Evolutionary conservation across 1,140 invertebrate genomes (phyloP).

Genomic region (Drosophila bifasciata): DNA sequence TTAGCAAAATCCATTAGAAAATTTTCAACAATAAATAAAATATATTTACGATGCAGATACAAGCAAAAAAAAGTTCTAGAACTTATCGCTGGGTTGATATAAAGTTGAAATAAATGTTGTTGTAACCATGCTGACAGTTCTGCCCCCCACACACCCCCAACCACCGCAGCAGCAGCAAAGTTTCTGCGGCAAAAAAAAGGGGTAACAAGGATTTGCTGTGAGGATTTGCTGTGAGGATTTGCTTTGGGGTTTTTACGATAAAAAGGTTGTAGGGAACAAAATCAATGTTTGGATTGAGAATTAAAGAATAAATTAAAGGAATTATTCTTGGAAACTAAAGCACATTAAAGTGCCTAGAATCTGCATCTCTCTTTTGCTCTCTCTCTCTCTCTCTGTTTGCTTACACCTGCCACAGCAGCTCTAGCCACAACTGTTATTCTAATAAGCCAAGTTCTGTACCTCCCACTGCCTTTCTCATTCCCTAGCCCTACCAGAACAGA

Average conservation of each 20-base stretch:
- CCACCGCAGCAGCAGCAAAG: too few relatives aligned
- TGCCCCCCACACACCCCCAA: too few relatives aligned
- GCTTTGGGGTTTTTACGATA: slow-evolving; percentile 15
- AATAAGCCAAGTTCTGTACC: slow-evolving; percentile 37
- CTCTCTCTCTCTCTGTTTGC: too few relatives aligned
- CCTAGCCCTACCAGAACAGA: too few relatives aligned
- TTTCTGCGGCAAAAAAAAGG: slow-evolving; percentile 24
- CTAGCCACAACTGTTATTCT: slow-evolving; percentile 22
- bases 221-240: slow-evolving; percentile 21
- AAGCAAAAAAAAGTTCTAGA: slow-evolving; percentile 16
- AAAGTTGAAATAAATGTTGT: slow-evolving; percentile 52
- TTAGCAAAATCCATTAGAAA: slow-evolving; percentile 48
- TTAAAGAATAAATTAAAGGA: too few relatives aligned
- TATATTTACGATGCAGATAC: neutral
- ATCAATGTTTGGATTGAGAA: too few relatives aligned
- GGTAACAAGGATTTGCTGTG: slow-evolving; percentile 24
- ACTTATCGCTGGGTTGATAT: slow-evolving; percentile 28
- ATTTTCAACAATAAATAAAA: slow-evolving; percentile 29
- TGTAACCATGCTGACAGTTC: slow-evolving; percentile 31
- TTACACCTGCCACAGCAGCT: too few relatives aligned
- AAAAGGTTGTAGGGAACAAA: slow-evolving; percentile 3
- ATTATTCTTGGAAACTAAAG: too few relatives aligned
- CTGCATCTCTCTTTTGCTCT: too few relatives aligned
- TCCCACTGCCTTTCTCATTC: slow-evolving; percentile 21
- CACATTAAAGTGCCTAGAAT: too few relatives aligned